Evolutionary conservation across 2,113 vertebrate genomes (phyloP).

Genomic region (Todiramphus saurophagus): DNA sequence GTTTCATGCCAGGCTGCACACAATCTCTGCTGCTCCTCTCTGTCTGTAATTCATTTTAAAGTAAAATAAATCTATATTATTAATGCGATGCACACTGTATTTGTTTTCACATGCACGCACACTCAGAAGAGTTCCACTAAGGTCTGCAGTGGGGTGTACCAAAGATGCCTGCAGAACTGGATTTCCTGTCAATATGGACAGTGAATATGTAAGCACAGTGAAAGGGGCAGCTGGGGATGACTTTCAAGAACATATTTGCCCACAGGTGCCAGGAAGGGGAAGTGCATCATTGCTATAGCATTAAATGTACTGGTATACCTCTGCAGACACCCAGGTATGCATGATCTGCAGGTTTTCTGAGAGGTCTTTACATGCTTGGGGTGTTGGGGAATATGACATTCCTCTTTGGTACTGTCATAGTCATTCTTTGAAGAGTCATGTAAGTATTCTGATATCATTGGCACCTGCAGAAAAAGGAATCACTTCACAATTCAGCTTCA

Average conservation of each 20-base stretch:
- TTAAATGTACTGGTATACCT: neutral
- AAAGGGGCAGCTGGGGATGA: neutral
- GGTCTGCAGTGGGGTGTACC: accelerated
- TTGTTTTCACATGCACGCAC: neutral
- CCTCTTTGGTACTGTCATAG: neutral
- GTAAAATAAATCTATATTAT: neutral
- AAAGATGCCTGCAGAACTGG: neutral
- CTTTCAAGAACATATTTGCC: neutral
- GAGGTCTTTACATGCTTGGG: neutral
- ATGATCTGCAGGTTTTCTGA: neutral
- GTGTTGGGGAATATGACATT: neutral
- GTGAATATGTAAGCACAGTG: neutral
- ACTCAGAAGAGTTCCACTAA: neutral
- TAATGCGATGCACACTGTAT: neutral
- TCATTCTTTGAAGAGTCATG: neutral
- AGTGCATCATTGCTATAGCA: neutral
- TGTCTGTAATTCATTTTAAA: neutral
- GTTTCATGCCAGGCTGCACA: slow-evolving; percentile 25
- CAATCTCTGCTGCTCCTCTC: neutral
- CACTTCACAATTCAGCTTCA: neutral
- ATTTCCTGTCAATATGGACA: neutral
- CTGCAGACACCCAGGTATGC: neutral
- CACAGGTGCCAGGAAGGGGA: neutral
- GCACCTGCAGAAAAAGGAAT: neutral
- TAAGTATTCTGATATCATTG: neutral